A percentile compares a stretch with the other conserved stretches of the same genome.
Conservation (phyloP, 2,888 invertebrate species). For the Tineola bisselliella region DNA sequence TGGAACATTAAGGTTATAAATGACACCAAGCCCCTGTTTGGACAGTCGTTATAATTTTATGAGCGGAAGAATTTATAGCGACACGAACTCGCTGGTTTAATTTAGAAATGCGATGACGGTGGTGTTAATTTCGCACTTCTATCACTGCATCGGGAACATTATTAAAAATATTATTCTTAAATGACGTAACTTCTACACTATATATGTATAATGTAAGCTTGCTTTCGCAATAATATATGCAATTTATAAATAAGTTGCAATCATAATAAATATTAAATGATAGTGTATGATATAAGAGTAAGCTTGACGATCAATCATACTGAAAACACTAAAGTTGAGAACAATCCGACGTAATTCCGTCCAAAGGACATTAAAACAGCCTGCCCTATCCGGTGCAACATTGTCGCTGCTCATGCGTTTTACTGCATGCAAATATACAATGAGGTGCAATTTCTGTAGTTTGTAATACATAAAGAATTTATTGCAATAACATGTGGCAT, state of each 20-base stretch:
- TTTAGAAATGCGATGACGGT: slow-evolving; percentile 54
- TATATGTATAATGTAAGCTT: neutral
- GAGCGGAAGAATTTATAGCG: slow-evolving; percentile 56
- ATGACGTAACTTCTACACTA: neutral
- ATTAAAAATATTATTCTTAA: neutral
- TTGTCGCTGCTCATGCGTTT: slow-evolving; percentile 36
- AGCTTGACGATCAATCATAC: slow-evolving; percentile 65
- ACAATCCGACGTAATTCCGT: slow-evolving; percentile 69
- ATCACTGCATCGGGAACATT: neutral
- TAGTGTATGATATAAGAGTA: neutral
- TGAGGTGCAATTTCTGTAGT: slow-evolving; percentile 11
- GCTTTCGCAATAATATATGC: neutral
- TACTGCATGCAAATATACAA: slow-evolving; percentile 11
- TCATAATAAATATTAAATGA: slow-evolving; percentile 3
- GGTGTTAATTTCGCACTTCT: slow-evolving; percentile 54
- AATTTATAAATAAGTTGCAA: neutral
- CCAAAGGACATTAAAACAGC: slow-evolving; percentile 65
- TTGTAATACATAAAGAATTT: slow-evolving; percentile 12
- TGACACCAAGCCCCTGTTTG: slow-evolving; percentile 59
- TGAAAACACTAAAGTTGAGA: slow-evolving; percentile 63
- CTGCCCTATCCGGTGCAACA: slow-evolving; percentile 68
- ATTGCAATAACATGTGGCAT: slow-evolving; percentile 10
- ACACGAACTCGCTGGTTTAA: slow-evolving; percentile 45
- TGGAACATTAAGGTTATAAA: slow-evolving; percentile 48
- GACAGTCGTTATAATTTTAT: slow-evolving; percentile 61